phyloP scores from a whole-genome alignment of 1,140 invertebrate species.

The Wasmannia auropunctata region DNA sequence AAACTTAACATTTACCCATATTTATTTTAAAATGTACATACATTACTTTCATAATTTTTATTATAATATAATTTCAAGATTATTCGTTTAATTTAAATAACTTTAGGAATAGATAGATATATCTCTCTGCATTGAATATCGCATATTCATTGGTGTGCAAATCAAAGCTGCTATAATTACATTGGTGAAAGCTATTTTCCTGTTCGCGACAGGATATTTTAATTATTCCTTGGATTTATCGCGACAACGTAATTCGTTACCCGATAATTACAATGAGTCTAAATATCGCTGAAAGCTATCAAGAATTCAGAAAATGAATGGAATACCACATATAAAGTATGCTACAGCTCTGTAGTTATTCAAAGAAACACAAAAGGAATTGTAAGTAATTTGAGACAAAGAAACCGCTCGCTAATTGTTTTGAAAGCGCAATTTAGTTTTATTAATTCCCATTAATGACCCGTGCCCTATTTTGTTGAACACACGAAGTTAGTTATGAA shows the following conservation, averaged over 20 bases:
- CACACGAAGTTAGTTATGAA: not conserved
- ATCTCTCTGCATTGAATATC: not conserved
- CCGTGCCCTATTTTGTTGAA: too few relatives aligned
- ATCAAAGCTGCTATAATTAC: not conserved
- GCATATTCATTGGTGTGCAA: not conserved
- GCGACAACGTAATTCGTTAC: not conserved
- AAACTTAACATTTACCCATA: not conserved
- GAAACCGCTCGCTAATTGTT: not conserved
- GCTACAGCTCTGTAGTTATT: not conserved
- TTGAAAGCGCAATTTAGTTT: not conserved
- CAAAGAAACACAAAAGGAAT: not conserved
- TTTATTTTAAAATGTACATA: too few relatives aligned
- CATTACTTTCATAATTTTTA: not conserved
- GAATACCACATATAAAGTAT: not conserved
- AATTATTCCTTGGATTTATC: conserved; percentile 14
- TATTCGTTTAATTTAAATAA: not conserved
- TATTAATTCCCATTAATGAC: not conserved
- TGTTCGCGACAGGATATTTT: not conserved
- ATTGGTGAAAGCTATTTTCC: not conserved
- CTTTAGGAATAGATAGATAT: not conserved
- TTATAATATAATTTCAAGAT: not conserved
- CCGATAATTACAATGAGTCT: not conserved
- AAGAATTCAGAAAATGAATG: not conserved
- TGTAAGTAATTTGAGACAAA: not conserved
- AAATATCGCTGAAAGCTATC: not conserved